Conservation (phyloP, 2,113 vertebrate species). For the Brachirus orientalis region DNA sequence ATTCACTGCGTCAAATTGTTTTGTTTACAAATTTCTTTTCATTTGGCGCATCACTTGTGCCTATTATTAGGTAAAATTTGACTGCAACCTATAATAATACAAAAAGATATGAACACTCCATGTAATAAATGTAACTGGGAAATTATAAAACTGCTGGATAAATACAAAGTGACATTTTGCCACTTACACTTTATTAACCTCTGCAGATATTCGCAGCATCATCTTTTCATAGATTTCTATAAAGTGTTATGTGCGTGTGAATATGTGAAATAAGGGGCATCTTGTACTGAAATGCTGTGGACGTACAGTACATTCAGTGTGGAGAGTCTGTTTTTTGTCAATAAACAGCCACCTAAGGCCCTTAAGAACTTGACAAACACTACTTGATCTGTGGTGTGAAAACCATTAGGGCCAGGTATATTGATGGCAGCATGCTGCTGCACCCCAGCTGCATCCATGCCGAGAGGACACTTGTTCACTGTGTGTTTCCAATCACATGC, state of each 20-base stretch:
- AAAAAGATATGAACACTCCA: too few species aligned
- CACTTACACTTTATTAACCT: conserved; percentile 32
- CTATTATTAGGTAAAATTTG: too few species aligned
- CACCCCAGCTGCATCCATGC: conserved; percentile 45
- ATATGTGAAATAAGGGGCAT: conserved; percentile 39
- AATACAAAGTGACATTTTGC: not conserved
- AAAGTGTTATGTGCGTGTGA: conserved; percentile 35
- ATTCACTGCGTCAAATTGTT: too few species aligned
- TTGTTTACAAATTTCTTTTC: too few species aligned
- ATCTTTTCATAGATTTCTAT: conserved; percentile 32
- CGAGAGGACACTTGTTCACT: conserved; percentile 68
- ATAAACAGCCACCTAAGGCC: conserved; percentile 62
- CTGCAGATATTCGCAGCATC: not conserved
- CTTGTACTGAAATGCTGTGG: not conserved
- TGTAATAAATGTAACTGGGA: too few species aligned
- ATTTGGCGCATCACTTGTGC: too few species aligned
- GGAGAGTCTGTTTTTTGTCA: conserved; percentile 57
- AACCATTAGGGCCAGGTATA: conserved; percentile 72
- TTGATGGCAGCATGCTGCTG: conserved; percentile 41
- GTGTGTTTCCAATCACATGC: conserved; percentile 70
- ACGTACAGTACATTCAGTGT: conserved; percentile 27
- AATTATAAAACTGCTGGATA: too few species aligned
- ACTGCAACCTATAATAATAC: too few species aligned
- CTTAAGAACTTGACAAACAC: conserved; percentile 47
- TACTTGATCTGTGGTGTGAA: conserved; percentile 54